Conservation (phyloP, 2,888 invertebrate species). For the Pollenia angustigena region DNA sequence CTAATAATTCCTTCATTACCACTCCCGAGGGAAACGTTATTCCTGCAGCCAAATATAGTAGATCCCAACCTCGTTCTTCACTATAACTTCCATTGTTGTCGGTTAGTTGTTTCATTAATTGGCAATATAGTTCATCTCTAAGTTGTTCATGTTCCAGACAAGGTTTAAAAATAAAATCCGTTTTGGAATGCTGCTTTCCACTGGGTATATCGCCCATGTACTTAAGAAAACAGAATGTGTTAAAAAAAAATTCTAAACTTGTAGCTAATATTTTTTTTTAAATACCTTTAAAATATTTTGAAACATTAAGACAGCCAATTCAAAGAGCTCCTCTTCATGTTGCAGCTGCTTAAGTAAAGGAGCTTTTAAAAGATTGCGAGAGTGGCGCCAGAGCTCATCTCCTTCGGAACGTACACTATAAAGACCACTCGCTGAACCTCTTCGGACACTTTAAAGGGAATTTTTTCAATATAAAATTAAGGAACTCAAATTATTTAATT, state of each 20-base stretch:
- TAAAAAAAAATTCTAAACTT: not conserved
- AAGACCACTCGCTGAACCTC: constrained; percentile 86
- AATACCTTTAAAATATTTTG: constrained; percentile 89
- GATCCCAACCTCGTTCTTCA: constrained; percentile 97
- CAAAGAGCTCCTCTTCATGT: constrained; percentile 88
- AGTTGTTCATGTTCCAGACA: constrained; percentile 90
- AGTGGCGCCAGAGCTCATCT: constrained; percentile 93
- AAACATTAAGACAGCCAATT: constrained; percentile 90
- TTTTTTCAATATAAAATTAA: not conserved
- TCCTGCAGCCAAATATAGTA: constrained; percentile 96
- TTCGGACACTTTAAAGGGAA: constrained; percentile 80
- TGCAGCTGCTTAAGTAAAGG: constrained; percentile 91
- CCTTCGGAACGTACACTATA: constrained; percentile 87
- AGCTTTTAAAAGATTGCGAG: constrained; percentile 91
- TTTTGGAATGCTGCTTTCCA: constrained; percentile 90
- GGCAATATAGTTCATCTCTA: constrained; percentile 96
- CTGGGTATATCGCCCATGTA: constrained; percentile 97
- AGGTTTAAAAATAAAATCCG: constrained; percentile 93
- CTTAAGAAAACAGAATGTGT: constrained; percentile 78
- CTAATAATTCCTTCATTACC: constrained; percentile 90
- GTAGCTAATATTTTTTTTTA: not conserved
- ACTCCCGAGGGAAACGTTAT: constrained; percentile 91
- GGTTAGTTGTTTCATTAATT: constrained; percentile 96
- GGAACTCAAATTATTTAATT: not conserved
- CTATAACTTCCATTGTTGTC: constrained; percentile 92